Evolutionary conservation across 2,797 vertebrate genomes (phyloP).

Genomic region (Mormyrops boulengeri): DNA sequence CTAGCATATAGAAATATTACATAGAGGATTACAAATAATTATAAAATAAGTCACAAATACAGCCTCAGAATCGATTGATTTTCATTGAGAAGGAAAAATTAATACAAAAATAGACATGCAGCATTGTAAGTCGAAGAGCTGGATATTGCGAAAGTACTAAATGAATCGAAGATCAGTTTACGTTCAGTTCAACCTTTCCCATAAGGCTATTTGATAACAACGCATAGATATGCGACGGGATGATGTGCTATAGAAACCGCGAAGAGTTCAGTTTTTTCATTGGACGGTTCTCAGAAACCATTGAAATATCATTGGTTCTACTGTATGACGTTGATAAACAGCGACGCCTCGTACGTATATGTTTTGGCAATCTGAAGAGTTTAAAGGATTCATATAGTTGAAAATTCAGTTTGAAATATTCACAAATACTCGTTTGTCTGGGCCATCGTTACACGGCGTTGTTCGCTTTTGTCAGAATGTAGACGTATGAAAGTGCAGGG

Average conservation of each 20-base stretch:
- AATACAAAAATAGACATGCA: background rate
- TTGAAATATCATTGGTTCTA: background rate
- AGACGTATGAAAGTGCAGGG: background rate
- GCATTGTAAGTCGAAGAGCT: background rate
- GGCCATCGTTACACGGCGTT: background rate
- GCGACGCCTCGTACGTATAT: background rate
- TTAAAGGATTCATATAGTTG: background rate
- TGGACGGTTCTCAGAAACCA: background rate
- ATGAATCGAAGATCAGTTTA: background rate
- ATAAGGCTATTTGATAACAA: conserved; percentile 42
- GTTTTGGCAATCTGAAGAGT: background rate
- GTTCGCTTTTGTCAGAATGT: background rate
- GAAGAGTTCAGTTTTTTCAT: conserved; percentile 15
- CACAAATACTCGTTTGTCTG: background rate
- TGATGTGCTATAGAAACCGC: conserved; percentile 38
- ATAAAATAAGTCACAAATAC: background rate
- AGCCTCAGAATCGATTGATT: background rate
- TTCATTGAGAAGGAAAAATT: background rate
- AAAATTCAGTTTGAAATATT: background rate
- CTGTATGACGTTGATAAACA: background rate
- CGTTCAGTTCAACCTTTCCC: conserved; percentile 35
- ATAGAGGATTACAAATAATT: background rate
- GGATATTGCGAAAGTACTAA: background rate
- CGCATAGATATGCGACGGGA: background rate
- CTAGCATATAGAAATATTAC: background rate